phyloP scores from a whole-genome alignment of 1,140 invertebrate species.

The Mactra quadrangularis region DNA sequence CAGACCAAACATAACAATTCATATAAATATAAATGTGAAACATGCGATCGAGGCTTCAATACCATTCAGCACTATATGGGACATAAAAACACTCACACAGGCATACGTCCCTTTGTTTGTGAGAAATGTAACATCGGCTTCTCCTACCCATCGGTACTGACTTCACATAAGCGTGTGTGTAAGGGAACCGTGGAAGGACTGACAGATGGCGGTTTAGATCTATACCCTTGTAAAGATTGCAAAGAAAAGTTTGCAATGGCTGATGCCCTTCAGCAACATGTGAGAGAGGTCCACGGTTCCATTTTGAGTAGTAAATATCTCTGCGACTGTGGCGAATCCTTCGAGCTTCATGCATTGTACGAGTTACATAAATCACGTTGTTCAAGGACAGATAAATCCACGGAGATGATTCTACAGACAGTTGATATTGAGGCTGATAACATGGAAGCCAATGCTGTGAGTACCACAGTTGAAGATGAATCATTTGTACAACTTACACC shows the following conservation, averaged over 20 bases:
- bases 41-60: constrained; percentile 53
- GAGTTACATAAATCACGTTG: constrained; percentile 34
- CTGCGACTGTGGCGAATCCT: constrained; percentile 35
- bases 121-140: constrained; percentile 41
- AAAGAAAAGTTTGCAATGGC: constrained; percentile 40
- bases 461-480: constrained; percentile 11
- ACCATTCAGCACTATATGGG: constrained; percentile 47
- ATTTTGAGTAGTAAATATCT: constrained; percentile 6
- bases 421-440: constrained; percentile 18
- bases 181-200: constrained; percentile 32
- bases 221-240: constrained; percentile 46
- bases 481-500: constrained; percentile 29
- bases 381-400: constrained; percentile 6
- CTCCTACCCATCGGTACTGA: constrained; percentile 45
- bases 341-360: constrained; percentile 24
- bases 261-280: constrained; percentile 14
- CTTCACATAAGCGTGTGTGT: constrained; percentile 46
- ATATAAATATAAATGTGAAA: constrained; percentile 52
- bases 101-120: constrained; percentile 51
- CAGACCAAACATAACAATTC: constrained; percentile 57
- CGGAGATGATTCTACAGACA: constrained; percentile 25
- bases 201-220: constrained; percentile 5
- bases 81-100: constrained; percentile 55
- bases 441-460: neutral
- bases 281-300: constrained; percentile 13